Evolutionary conservation across 2,888 invertebrate genomes (phyloP).

Genomic region (Osedax fenrisi): DNA sequence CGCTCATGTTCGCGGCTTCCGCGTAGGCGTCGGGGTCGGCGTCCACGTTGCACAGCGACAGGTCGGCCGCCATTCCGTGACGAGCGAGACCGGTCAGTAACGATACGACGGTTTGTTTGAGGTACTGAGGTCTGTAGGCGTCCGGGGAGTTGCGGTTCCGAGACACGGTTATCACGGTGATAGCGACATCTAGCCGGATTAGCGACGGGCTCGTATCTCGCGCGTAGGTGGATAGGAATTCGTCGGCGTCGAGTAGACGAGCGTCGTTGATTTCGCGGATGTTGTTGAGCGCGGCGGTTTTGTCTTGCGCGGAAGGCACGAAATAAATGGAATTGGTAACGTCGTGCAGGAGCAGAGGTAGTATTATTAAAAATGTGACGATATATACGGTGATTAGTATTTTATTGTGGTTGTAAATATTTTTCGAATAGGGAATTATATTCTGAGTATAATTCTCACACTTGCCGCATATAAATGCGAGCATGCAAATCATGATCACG

Average conservation of each 20-base stretch:
- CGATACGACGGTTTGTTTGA: constrained; percentile 39
- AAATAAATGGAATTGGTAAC: constrained; percentile 27
- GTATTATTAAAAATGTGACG: constrained; percentile 28
- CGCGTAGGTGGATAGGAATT: background rate
- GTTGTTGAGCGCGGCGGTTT: background rate
- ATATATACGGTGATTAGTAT: constrained; percentile 9
- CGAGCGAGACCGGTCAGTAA: constrained; percentile 35
- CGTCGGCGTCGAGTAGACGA: background rate
- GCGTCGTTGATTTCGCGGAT: constrained; percentile 5
- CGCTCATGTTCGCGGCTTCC: constrained; percentile 37
- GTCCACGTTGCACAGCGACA: constrained; percentile 44
- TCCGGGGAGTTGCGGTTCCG: constrained; percentile 38
- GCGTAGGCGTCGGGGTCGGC: constrained; percentile 36
- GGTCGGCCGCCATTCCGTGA: constrained; percentile 19
- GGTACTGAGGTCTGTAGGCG: constrained; percentile 39
- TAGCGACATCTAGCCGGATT: constrained; percentile 34
- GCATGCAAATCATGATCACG: too few species aligned
- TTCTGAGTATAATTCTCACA: too few species aligned
- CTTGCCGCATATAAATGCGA: too few species aligned
- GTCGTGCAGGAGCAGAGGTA: constrained; percentile 23
- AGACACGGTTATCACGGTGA: constrained; percentile 41
- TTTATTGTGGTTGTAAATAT: too few species aligned
- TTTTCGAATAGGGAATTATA: too few species aligned
- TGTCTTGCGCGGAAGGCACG: background rate
- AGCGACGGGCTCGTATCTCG: background rate